Conservation (phyloP, 2,113 vertebrate species). For the Drymodes brunneopygia region DNA sequence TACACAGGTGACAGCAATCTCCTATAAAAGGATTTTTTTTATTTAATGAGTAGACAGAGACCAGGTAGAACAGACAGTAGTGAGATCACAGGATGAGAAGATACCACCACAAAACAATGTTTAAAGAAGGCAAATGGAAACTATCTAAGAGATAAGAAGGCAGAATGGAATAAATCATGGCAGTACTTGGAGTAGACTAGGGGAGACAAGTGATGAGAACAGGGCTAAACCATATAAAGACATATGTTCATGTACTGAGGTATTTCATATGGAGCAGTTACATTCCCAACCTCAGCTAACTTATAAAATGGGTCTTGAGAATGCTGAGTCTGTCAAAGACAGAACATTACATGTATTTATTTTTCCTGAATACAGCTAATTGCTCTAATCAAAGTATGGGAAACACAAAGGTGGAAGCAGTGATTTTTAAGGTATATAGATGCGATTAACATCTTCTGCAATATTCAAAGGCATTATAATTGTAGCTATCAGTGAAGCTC, state of each 20-base stretch:
- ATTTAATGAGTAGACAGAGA: neutral
- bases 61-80: fast-evolving
- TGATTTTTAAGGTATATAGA: neutral
- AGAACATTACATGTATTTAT: neutral
- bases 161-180: neutral
- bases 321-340: neutral
- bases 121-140: neutral
- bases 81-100: neutral
- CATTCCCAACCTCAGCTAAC: neutral
- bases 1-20: neutral
- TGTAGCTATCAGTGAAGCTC: neutral
- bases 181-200: neutral
- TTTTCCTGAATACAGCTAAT: neutral
- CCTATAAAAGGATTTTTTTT: neutral
- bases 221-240: neutral
- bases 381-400: neutral
- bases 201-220: neutral
- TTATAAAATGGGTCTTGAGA: neutral
- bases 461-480: neutral
- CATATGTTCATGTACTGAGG: neutral
- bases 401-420: neutral
- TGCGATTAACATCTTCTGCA: neutral
- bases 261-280: neutral
- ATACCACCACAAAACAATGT: neutral
- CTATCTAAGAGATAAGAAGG: neutral